A percentile compares a stretch with the other conserved stretches of the same genome.
Evolutionary conservation across 2,113 vertebrate genomes (phyloP).

Genomic region (Alligator mississippiensis): DNA sequence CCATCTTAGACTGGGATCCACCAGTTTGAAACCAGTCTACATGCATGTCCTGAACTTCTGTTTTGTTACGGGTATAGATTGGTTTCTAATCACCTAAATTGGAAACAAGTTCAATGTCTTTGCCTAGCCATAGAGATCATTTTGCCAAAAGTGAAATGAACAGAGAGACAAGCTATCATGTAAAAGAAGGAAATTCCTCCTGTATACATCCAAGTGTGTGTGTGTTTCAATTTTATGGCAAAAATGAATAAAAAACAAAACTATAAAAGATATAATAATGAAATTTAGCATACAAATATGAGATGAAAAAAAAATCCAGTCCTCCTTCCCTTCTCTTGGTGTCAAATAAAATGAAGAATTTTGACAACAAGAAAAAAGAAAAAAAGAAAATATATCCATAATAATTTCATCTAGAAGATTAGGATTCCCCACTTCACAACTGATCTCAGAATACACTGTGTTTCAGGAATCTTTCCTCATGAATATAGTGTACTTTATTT

Average conservation of each 20-base stretch:
- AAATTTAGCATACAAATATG: not conserved
- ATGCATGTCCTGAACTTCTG: too few relatives aligned
- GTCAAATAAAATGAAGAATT: not conserved
- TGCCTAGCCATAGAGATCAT: not conserved
- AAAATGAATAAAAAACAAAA: not conserved
- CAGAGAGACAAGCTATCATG: not conserved
- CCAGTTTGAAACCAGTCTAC: too few relatives aligned
- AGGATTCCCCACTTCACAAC: not conserved
- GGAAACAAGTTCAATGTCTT: too few relatives aligned
- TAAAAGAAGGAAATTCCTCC: not conserved
- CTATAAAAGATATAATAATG: not conserved
- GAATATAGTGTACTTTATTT: not conserved
- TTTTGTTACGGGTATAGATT: too few relatives aligned
- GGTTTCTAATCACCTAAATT: too few relatives aligned
- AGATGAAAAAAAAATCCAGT: not conserved
- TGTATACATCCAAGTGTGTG: not conserved
- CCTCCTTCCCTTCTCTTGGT: not conserved
- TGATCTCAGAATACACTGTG: accelerated
- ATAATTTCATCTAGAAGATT: not conserved
- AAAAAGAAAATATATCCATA: not conserved
- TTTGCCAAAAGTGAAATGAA: not conserved
- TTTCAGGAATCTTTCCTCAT: not conserved
- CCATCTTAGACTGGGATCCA: too few relatives aligned
- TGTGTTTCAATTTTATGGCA: not conserved
- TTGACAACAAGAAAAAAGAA: not conserved